These are phyloP conservation scores for Rhynchopsitta pachyrhyncha DNA, from an alignment of 2,113 vertebrate genomes.

Conservation along the genomic window DNA sequence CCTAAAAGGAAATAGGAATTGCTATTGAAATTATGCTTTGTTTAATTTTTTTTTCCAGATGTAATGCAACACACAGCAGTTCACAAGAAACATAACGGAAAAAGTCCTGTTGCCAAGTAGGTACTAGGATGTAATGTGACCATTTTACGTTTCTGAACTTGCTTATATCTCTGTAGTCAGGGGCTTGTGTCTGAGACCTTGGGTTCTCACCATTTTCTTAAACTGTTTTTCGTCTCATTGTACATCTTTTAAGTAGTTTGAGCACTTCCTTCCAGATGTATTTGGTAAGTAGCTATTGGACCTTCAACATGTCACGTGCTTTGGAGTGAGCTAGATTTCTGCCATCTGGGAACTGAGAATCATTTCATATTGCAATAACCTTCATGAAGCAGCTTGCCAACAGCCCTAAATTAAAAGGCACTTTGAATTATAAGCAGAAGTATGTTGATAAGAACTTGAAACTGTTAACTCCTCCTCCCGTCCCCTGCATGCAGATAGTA, in stretches of 20 bases:
- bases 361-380: not conserved
- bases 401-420: not conserved
- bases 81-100: slow-evolving; percentile 87
- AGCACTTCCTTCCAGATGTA: not conserved
- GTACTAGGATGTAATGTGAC: slow-evolving; percentile 40
- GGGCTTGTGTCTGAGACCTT: not conserved
- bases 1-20: not conserved
- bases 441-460: not conserved
- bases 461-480: not conserved
- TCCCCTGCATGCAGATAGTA: not conserved
- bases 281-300: not conserved
- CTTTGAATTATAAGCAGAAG: not conserved
- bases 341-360: not conserved
- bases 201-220: not conserved
- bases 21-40: not conserved
- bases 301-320: not conserved
- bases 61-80: slow-evolving; percentile 79
- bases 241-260: not conserved
- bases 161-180: not conserved
- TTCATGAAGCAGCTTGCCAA: not conserved
- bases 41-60: slow-evolving; percentile 63
- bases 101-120: slow-evolving; percentile 82
- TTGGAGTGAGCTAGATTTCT: not conserved
- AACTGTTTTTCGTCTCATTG: not conserved
- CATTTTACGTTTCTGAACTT: not conserved